Evolutionary conservation across 1,140 invertebrate genomes (phyloP).

Genomic region (Lepidurus apus): DNA sequence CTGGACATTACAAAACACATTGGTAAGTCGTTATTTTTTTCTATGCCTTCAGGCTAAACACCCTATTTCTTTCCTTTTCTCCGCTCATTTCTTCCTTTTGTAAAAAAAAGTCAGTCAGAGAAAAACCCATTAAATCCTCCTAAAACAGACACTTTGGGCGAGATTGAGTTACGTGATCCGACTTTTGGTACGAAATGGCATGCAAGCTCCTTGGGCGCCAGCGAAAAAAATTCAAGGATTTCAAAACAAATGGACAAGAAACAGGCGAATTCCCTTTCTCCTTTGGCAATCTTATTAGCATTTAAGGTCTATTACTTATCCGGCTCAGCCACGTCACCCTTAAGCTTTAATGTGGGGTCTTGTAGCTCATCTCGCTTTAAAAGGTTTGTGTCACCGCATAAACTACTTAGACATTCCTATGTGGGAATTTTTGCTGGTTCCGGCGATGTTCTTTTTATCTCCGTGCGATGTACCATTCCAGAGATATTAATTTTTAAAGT

Average conservation of each 20-base stretch:
- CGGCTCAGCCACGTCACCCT: not conserved
- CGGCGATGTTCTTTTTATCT: no score
- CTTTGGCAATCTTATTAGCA: not conserved
- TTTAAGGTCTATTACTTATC: not conserved
- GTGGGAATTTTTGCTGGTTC: not conserved
- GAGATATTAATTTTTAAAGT: no score
- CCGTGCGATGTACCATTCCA: no score
- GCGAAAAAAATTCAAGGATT: not conserved
- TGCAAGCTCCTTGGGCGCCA: not conserved
- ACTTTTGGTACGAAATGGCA: not conserved
- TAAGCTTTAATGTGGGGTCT: not conserved
- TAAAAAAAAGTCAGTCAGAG: not conserved
- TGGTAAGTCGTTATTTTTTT: not conserved
- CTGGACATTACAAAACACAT: not conserved
- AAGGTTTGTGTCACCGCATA: not conserved
- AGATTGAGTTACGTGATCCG: constrained; percentile 15
- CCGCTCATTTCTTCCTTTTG: not conserved
- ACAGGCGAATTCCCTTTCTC: not conserved
- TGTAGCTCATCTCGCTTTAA: not conserved
- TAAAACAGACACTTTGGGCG: constrained; percentile 4
- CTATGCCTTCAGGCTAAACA: not conserved
- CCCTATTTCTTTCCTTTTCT: not conserved
- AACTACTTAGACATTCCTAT: not conserved
- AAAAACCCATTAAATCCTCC: constrained; percentile 3
- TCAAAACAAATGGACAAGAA: not conserved